Evolutionary conservation across 1,140 invertebrate genomes (phyloP).

Genomic region (Protaetia brevitarsis): DNA sequence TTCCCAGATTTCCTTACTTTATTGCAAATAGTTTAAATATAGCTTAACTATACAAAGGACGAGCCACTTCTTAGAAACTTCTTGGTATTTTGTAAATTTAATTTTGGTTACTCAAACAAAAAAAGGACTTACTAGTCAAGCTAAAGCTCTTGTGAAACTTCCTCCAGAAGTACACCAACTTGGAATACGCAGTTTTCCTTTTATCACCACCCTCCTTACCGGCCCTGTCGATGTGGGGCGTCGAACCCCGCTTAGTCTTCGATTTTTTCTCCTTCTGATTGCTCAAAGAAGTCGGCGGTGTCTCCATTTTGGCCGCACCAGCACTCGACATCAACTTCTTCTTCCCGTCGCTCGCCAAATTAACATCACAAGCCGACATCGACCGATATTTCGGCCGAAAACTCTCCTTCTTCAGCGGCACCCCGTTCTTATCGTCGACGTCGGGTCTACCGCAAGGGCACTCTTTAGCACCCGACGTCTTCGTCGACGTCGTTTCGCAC

Average conservation of each 20-base stretch:
- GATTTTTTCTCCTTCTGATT: slow-evolving; percentile 23
- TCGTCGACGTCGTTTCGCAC: not conserved
- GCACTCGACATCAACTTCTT: not conserved
- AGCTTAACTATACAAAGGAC: too few relatives aligned
- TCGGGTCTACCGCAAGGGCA: not conserved
- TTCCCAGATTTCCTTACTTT: too few relatives aligned
- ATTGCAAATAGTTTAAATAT: too few relatives aligned
- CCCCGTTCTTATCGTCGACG: not conserved
- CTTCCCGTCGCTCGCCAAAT: slow-evolving; percentile 14
- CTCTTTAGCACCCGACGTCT: not conserved
- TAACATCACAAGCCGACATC: slow-evolving; percentile 32
- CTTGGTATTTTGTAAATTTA: too few relatives aligned
- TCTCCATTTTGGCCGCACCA: not conserved
- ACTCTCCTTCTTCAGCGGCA: slow-evolving; percentile 24
- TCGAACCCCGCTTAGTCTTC: slow-evolving; percentile 27
- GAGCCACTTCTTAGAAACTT: too few relatives aligned
- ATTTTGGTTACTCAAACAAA: not conserved
- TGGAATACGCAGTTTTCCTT: slow-evolving; percentile 23
- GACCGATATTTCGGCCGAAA: slow-evolving; percentile 32
- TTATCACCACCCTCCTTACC: slow-evolving; percentile 23
- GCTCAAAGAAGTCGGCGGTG: not conserved
- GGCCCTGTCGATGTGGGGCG: slow-evolving; percentile 18
- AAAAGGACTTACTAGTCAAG: slow-evolving; percentile 11
- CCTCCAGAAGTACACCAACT: slow-evolving; percentile 29
- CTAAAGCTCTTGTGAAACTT: slow-evolving; percentile 27